Evolutionary conservation across 2,113 vertebrate genomes (phyloP).

Genomic region (Passer montanus): DNA sequence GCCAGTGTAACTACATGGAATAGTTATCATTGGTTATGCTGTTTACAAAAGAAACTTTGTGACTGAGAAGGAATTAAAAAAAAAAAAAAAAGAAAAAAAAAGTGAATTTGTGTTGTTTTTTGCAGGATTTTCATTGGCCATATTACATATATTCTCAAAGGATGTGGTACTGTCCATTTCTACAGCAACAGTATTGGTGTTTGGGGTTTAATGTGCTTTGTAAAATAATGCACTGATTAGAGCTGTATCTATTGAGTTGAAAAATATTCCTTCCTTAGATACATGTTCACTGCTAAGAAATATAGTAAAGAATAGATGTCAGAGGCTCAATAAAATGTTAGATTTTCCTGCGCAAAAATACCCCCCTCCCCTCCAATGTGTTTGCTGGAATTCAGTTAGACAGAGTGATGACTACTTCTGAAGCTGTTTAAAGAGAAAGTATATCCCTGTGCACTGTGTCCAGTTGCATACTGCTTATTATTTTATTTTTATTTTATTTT

Average conservation of each 20-base stretch:
- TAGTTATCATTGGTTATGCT: background rate
- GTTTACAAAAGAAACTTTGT: background rate
- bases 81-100: background rate
- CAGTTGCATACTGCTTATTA: background rate
- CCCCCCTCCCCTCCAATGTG: rapidly evolving
- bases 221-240: background rate
- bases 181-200: background rate
- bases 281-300: background rate
- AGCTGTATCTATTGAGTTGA: background rate
- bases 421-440: background rate
- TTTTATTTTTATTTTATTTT: background rate
- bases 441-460: background rate
- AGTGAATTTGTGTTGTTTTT: background rate
- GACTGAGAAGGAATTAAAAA: background rate
- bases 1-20: background rate
- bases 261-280: background rate
- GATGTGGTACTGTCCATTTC: background rate
- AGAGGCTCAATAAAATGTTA: background rate
- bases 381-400: background rate
- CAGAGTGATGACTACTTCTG: background rate
- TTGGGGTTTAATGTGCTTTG: background rate
- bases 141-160: background rate
- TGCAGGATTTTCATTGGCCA: background rate
- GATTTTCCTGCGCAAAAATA: background rate
- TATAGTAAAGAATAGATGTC: background rate